A percentile compares a stretch with the other conserved stretches of the same genome.
phyloP scores from a whole-genome alignment of 2,888 invertebrate genomes.

The Eurytoma californica region DNA sequence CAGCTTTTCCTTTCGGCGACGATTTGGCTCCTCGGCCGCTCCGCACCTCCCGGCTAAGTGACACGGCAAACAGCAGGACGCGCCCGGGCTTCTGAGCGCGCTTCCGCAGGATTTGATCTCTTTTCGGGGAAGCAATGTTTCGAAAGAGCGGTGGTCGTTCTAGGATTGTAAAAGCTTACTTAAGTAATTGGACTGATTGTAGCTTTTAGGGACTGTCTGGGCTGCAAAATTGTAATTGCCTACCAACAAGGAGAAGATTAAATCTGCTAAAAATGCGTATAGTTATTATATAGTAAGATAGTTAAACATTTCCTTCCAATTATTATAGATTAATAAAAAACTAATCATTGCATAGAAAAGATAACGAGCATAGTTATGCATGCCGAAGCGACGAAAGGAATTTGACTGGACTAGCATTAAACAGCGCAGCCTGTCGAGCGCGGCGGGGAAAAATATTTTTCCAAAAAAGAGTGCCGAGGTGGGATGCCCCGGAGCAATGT shows the following conservation, averaged over 20 bases:
- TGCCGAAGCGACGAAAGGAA: no score
- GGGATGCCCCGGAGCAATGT: not conserved
- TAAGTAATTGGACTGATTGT: not conserved
- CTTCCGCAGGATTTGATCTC: not conserved
- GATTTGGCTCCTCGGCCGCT: not conserved
- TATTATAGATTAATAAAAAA: no score
- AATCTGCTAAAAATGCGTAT: no score
- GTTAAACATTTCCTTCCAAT: no score
- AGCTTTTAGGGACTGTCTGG: no score
- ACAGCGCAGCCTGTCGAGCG: not conserved
- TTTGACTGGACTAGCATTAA: no score
- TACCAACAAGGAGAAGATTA: no score
- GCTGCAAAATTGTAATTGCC: no score
- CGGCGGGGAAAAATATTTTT: not conserved
- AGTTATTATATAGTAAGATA: no score
- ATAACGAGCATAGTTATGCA: no score
- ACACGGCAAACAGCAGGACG: slow-evolving; percentile 27
- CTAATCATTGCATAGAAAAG: no score
- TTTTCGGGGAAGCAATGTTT: not conserved
- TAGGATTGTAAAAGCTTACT: not conserved
- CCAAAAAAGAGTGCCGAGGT: not conserved
- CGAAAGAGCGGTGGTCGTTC: not conserved
- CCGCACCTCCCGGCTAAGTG: slow-evolving; percentile 33
- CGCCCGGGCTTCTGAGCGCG: not conserved
- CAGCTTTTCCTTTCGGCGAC: not conserved